A percentile compares a stretch with the other conserved stretches of the same genome.
These are phyloP conservation scores for Onychorhynchus coronatus DNA, from an alignment of 2,113 vertebrate species.

Conservation along the genomic window DNA sequence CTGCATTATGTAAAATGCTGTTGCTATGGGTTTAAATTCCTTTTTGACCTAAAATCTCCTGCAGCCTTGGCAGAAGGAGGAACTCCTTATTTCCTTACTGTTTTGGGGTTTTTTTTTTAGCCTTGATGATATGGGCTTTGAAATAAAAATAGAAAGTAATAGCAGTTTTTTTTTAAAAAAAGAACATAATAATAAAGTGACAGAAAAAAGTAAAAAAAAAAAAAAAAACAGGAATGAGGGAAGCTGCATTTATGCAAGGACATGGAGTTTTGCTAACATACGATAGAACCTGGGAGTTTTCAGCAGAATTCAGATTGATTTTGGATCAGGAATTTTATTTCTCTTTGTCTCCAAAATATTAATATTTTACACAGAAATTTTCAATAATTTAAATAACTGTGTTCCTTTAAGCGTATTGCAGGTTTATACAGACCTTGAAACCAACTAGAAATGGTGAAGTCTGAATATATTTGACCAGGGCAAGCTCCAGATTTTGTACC, in stretches of 20 bases:
- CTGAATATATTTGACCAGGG: background rate
- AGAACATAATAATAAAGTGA: background rate
- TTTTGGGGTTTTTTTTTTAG: no score
- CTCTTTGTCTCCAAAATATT: background rate
- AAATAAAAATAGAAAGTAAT: background rate
- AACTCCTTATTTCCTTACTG: background rate
- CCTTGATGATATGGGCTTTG: background rate
- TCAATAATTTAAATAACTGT: background rate
- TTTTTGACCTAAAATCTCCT: background rate
- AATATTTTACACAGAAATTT: background rate
- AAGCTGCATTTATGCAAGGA: background rate
- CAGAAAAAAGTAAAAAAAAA: background rate
- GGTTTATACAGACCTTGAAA: background rate
- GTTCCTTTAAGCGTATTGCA: background rate
- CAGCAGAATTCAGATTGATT: background rate
- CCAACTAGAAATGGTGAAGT: background rate
- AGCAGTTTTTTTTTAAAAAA: background rate
- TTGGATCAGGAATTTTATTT: background rate
- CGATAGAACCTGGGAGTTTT: background rate
- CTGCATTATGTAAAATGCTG: background rate
- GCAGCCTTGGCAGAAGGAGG: background rate
- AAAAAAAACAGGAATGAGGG: background rate
- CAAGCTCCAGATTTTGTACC: background rate
- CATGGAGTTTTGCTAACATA: background rate
- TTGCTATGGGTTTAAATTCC: background rate